Conservation (phyloP, 2,113 vertebrate genomes). For the Atherinomorus stipes region DNA sequence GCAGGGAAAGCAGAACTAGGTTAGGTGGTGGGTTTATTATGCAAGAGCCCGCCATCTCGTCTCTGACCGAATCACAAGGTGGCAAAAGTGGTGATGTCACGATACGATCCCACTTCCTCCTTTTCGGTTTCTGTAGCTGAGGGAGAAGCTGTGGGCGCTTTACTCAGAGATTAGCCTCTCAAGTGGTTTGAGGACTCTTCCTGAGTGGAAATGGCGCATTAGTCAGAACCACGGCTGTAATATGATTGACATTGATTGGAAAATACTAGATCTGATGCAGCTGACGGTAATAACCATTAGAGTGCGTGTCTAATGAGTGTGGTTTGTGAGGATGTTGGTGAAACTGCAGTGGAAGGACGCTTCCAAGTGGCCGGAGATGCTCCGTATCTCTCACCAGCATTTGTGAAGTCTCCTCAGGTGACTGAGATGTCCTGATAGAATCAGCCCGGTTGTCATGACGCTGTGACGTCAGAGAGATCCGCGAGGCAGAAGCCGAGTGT, state of each 20-base stretch:
- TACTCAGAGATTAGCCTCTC: slow-evolving; percentile 3
- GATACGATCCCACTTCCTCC: slow-evolving; percentile 40
- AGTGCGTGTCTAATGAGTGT: slow-evolving; percentile 18
- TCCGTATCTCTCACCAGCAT: too few species aligned
- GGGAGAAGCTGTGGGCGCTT: slow-evolving; percentile 21
- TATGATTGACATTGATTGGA: slow-evolving; percentile 17
- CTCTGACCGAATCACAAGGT: slow-evolving; percentile 39
- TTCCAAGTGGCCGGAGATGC: not conserved
- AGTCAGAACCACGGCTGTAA: slow-evolving; percentile 6
- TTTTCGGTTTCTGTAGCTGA: slow-evolving; percentile 19
- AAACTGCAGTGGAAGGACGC: not conserved
- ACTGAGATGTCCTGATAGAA: slow-evolving; percentile 56
- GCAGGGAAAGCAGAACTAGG: slow-evolving; percentile 44
- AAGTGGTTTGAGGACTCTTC: slow-evolving; percentile 23
- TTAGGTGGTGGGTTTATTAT: slow-evolving; percentile 20
- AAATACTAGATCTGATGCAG: slow-evolving; percentile 36
- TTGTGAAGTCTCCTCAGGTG: slow-evolving; percentile 48
- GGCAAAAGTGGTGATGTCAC: slow-evolving; percentile 13
- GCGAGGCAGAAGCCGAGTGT: slow-evolving; percentile 17
- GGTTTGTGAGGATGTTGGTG: not conserved
- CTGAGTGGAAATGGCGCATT: slow-evolving; percentile 8
- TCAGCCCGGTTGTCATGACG: slow-evolving; percentile 72
- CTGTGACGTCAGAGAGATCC: slow-evolving; percentile 49
- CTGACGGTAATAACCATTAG: slow-evolving; percentile 35
- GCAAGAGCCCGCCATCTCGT: slow-evolving; percentile 34